Evolutionary conservation across 2,797 vertebrate species (phyloP).

Genomic region (Peromyscus eremicus): DNA sequence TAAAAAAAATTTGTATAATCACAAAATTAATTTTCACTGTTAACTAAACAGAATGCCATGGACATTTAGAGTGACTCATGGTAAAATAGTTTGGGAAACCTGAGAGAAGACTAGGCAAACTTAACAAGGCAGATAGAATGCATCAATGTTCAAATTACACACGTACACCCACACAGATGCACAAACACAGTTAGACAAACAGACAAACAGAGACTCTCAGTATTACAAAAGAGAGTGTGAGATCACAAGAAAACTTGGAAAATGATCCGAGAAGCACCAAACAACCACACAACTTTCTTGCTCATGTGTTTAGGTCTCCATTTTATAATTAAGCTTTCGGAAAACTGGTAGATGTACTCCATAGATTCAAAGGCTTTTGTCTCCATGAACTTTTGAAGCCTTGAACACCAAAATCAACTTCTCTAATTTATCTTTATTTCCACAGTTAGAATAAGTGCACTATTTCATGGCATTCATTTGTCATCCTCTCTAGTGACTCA

Average conservation of each 20-base stretch:
- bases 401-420: neutral
- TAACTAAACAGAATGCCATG: neutral
- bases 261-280: neutral
- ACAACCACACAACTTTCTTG: neutral
- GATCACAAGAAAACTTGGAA: neutral
- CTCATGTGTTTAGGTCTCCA: rapidly evolving
- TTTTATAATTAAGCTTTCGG: neutral
- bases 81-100: neutral
- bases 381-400: neutral
- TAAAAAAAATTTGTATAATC: neutral
- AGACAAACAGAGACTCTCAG: neutral
- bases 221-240: neutral
- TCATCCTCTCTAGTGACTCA: constrained; percentile 40
- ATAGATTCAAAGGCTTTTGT: neutral
- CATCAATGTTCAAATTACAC: no score
- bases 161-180: neutral
- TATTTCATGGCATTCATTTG: neutral
- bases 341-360: neutral
- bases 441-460: neutral
- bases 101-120: no score
- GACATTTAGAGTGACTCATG: neutral
- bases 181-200: neutral
- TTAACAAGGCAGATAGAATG: no score
- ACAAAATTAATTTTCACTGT: neutral
- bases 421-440: neutral